phyloP scores from a whole-genome alignment of 1,140 invertebrate species.

The Caenorhabditis tropicalis region DNA sequence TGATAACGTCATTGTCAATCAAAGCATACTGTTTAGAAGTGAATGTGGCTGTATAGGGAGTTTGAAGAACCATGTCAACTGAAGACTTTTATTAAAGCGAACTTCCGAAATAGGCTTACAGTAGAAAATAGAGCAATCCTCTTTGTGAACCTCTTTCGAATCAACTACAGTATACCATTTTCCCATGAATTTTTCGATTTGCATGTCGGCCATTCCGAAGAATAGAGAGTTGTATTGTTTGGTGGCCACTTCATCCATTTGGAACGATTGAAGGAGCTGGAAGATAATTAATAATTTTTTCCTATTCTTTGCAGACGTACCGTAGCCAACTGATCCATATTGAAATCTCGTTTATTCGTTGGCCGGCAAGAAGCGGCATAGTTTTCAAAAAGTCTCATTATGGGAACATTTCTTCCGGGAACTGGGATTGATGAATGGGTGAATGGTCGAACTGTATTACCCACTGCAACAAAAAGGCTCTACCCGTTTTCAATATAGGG shows the following conservation, averaged over 20 bases:
- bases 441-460: background rate
- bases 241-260: conserved; percentile 43
- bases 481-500: too few species aligned
- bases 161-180: conserved; percentile 44
- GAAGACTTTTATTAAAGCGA: background rate
- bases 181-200: conserved; percentile 38
- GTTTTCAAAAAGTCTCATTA: conserved; percentile 40
- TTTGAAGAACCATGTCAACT: conserved; percentile 36
- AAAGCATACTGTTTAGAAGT: conserved; percentile 33
- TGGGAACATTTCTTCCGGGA: conserved; percentile 41
- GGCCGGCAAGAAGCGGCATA: conserved; percentile 46
- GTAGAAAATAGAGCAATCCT: conserved; percentile 45
- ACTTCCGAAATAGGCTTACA: conserved; percentile 15
- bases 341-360: conserved; percentile 15
- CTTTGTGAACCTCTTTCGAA: conserved; percentile 29
- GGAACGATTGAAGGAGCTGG: conserved; percentile 36
- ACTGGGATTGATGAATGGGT: background rate
- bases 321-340: conserved; percentile 44
- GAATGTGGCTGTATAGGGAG: conserved; percentile 25
- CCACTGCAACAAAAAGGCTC: background rate
- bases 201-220: conserved; percentile 44
- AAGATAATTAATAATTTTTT: background rate
- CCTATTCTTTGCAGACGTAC: too few species aligned
- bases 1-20: background rate
- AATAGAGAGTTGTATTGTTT: conserved; percentile 33